phyloP scores from a whole-genome alignment of 2,113 vertebrate species.

The Microtus richardsoni region DNA sequence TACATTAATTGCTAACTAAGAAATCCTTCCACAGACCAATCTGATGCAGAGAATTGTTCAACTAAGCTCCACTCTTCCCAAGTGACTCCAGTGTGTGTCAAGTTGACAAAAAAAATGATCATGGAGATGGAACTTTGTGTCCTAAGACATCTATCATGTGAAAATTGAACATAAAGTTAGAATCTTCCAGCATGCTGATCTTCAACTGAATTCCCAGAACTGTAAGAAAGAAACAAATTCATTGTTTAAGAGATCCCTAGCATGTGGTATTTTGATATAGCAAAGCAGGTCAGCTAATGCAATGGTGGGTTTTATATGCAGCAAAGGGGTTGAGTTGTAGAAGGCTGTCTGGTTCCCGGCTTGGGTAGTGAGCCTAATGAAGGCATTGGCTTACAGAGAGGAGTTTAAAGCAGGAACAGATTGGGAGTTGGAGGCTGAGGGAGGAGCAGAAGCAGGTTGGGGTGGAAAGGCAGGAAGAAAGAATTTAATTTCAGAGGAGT shows the following conservation, averaged over 20 bases:
- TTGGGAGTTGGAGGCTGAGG: constrained; percentile 77
- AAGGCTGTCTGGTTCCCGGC: constrained; percentile 23
- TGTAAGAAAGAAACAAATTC: background rate
- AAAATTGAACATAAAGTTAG: background rate
- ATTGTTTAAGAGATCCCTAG: background rate
- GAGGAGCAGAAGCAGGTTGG: constrained; percentile 73
- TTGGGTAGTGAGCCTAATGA: constrained; percentile 34
- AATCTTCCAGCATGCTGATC: background rate
- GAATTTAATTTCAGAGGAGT: constrained; percentile 80
- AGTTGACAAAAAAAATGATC: background rate
- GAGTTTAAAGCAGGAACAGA: constrained; percentile 65
- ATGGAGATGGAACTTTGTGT: background rate
- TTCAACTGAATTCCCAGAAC: background rate
- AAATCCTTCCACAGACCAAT: background rate
- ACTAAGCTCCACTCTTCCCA: background rate
- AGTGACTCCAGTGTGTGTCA: background rate
- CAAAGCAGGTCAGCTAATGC: background rate
- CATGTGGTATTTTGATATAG: background rate
- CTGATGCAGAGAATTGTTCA: background rate
- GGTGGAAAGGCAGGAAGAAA: constrained; percentile 71
- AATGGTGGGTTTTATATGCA: background rate
- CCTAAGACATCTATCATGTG: background rate
- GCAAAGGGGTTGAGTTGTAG: background rate
- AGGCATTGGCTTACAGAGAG: constrained; percentile 59
- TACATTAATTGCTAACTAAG: background rate